These are phyloP conservation scores for Anaspis maculata DNA, from an alignment of 2,888 invertebrate species.

Conservation along the genomic window DNA sequence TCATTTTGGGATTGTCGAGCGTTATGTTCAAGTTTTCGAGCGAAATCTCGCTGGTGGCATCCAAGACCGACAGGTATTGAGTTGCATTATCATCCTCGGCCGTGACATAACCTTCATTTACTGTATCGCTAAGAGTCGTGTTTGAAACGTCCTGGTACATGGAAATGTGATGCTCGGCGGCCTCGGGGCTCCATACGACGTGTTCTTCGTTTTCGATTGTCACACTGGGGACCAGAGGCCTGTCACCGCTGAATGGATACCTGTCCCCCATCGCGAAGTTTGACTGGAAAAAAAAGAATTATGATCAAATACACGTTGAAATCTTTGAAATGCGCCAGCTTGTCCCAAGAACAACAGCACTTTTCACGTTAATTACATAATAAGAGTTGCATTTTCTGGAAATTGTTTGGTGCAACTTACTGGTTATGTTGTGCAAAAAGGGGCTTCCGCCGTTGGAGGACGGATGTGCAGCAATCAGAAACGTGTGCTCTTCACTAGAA, in stretches of 20 bases:
- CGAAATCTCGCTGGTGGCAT: slow-evolving; percentile 26
- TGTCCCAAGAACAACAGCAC: too few relatives aligned
- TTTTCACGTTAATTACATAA: too few relatives aligned
- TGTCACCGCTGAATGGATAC: slow-evolving; percentile 3
- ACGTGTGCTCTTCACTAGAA: too few relatives aligned
- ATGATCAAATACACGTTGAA: too few relatives aligned
- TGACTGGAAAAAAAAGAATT: too few relatives aligned
- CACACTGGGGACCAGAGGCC: slow-evolving; percentile 1
- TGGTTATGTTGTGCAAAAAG: too few relatives aligned
- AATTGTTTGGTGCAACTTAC: too few relatives aligned
- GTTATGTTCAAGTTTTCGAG: slow-evolving; percentile 26
- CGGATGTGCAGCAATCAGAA: too few relatives aligned
- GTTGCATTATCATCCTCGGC: slow-evolving; percentile 31
- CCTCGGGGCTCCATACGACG: slow-evolving; percentile 2
- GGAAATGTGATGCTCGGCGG: neutral
- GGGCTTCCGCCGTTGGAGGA: too few relatives aligned
- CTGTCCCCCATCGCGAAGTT: slow-evolving; percentile 1
- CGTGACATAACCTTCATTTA: slow-evolving; percentile 32
- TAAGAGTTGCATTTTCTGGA: too few relatives aligned
- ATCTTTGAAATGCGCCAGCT: too few relatives aligned
- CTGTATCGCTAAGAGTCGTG: slow-evolving; percentile 24
- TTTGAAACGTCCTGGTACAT: slow-evolving; percentile 7
- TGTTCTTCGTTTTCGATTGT: neutral
- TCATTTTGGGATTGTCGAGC: slow-evolving; percentile 15
- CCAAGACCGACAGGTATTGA: slow-evolving; percentile 36